These are phyloP conservation scores for Myrmecophaga tridactyla DNA, from an alignment of 2,113 vertebrate species.

Conservation along the genomic window DNA sequence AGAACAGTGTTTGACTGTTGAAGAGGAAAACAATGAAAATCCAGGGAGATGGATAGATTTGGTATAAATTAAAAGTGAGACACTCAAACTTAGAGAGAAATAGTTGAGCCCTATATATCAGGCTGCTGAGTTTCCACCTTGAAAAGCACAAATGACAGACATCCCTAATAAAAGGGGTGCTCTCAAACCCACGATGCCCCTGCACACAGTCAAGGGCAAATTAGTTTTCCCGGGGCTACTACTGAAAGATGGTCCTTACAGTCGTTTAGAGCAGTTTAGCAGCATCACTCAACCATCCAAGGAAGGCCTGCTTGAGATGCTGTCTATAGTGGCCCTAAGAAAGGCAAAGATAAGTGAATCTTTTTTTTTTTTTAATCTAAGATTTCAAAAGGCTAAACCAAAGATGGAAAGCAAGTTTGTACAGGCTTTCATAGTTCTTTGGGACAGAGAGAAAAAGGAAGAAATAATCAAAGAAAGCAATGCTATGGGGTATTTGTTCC, in stretches of 20 bases:
- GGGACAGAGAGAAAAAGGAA: background rate
- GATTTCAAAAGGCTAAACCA: conserved; percentile 22
- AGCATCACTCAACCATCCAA: background rate
- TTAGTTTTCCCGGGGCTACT: background rate
- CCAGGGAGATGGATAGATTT: background rate
- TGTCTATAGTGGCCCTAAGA: background rate
- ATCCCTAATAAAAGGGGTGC: background rate
- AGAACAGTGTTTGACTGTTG: background rate
- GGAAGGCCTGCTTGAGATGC: background rate
- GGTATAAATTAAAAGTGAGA: background rate
- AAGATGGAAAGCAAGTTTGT: background rate
- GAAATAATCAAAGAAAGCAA: background rate
- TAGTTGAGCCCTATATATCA: background rate
- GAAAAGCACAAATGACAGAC: background rate
- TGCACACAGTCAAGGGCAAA: background rate
- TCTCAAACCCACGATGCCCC: background rate
- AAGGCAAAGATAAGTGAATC: background rate
- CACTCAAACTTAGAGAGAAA: background rate
- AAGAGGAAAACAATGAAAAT: background rate
- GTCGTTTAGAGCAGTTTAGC: background rate
- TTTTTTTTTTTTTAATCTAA: background rate
- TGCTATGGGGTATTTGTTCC: background rate
- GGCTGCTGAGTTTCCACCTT: background rate
- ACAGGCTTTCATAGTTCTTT: background rate
- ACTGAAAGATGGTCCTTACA: background rate